Percentiles rank a stretch among this genome's conserved stretches.
phyloP scores from a whole-genome alignment of 1,140 invertebrate species.

The Diplogasteroides magnus region DNA sequence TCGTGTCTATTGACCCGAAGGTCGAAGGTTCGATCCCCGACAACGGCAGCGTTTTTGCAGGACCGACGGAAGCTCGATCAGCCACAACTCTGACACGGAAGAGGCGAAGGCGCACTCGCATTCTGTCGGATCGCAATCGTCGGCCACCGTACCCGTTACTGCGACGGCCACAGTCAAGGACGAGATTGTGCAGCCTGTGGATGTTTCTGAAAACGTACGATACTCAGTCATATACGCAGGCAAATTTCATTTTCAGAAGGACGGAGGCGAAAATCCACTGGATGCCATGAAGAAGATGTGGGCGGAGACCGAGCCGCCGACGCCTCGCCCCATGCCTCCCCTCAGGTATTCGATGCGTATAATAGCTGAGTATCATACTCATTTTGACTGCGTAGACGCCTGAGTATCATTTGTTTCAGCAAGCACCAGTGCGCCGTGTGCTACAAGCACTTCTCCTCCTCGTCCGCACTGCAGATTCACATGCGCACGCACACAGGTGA shows the following conservation, averaged over 20 bases:
- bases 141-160: background rate
- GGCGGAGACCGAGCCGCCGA: constrained; percentile 47
- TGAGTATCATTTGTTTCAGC: background rate
- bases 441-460: constrained; percentile 93
- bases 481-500: constrained; percentile 87
- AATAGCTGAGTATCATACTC: background rate
- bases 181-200: constrained; percentile 4
- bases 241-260: too few species aligned
- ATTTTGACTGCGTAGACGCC: too few species aligned
- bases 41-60: background rate
- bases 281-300: constrained; percentile 51
- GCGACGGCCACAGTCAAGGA: background rate
- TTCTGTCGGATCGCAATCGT: background rate
- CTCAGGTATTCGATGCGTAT: background rate
- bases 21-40: background rate
- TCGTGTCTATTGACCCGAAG: background rate
- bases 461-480: constrained; percentile 89
- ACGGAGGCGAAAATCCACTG: constrained; percentile 35
- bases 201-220: too few species aligned
- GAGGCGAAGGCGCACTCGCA: too few species aligned
- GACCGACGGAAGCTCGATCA: constrained; percentile 9
- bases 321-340: constrained; percentile 24
- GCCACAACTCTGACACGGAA: constrained; percentile 3
- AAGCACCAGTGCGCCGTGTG: constrained; percentile 94
- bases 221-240: too few species aligned